A percentile compares a stretch with the other conserved stretches of the same genome.
Evolutionary conservation across 2,797 vertebrate genomes (phyloP).

Genomic region (Chrosomus eos): DNA sequence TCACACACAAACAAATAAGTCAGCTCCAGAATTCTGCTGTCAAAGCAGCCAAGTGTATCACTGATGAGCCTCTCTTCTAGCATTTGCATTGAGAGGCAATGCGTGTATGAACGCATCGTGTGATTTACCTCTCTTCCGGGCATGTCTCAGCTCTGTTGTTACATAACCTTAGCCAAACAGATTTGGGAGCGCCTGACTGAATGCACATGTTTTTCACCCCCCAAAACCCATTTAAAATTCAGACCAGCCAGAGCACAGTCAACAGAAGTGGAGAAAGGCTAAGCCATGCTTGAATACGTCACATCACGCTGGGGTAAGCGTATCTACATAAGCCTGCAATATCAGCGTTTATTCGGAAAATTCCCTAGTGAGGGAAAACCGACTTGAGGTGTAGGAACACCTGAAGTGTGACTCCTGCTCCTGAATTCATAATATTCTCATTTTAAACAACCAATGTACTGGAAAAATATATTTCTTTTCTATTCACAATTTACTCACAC

Average conservation of each 20-base stretch:
- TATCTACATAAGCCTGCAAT: slow-evolving; percentile 24
- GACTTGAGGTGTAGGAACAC: slow-evolving; percentile 7
- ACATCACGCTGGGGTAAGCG: slow-evolving; percentile 5
- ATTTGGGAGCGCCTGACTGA: slow-evolving; percentile 38
- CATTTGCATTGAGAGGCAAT: slow-evolving; percentile 20
- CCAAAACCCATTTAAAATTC: slow-evolving; percentile 49
- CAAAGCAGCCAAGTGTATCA: slow-evolving; percentile 42
- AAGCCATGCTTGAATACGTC: slow-evolving; percentile 24
- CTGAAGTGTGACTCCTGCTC: slow-evolving; percentile 15
- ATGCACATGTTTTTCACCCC: slow-evolving; percentile 26
- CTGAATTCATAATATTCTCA: background rate
- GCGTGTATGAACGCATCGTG: slow-evolving; percentile 18
- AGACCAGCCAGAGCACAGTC: slow-evolving; percentile 40
- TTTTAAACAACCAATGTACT: background rate
- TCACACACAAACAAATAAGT: background rate
- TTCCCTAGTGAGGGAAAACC: background rate
- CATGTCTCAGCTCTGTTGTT: slow-evolving; percentile 47
- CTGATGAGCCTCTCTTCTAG: slow-evolving; percentile 15
- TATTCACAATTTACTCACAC: background rate
- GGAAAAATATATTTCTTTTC: background rate
- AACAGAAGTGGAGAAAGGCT: slow-evolving; percentile 40
- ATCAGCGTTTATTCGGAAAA: slow-evolving; percentile 11
- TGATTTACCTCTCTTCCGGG: slow-evolving; percentile 40
- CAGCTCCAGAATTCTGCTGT: slow-evolving; percentile 28
- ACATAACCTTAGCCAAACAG: slow-evolving; percentile 46